These are phyloP conservation scores for Drosophila kohkoa DNA, from an alignment of 1,140 invertebrate species.

Conservation along the genomic window DNA sequence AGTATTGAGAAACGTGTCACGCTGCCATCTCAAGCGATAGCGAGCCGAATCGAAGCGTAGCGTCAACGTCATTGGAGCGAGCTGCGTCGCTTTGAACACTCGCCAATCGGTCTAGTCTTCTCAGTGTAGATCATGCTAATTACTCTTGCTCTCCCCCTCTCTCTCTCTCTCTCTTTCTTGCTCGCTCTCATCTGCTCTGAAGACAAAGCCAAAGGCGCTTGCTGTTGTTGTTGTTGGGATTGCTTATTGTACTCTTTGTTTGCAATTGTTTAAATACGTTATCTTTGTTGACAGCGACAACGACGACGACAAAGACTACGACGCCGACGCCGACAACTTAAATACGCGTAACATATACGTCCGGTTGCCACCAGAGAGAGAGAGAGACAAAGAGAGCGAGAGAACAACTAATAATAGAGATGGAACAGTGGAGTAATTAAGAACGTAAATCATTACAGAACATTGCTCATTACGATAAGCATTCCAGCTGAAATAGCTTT, in stretches of 20 bases:
- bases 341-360: constrained; percentile 37
- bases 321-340: constrained; percentile 21
- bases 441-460: not conserved
- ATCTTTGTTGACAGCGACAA: constrained; percentile 45
- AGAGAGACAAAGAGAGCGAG: not conserved
- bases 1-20: not conserved
- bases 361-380: constrained; percentile 16
- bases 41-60: constrained; percentile 15
- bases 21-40: constrained; percentile 14
- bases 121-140: constrained; percentile 38
- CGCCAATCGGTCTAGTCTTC: constrained; percentile 41
- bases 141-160: not conserved
- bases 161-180: not conserved
- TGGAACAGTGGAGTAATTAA: not conserved
- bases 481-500: constrained; percentile 1
- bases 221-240: constrained; percentile 1
- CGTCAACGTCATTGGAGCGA: constrained; percentile 7
- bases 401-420: not conserved
- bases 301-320: constrained; percentile 14
- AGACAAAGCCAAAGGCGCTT: constrained; percentile 13
- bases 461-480: not conserved
- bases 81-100: constrained; percentile 13
- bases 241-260: constrained; percentile 24
- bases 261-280: constrained; percentile 39
- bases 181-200: not conserved